A percentile compares a stretch with the other conserved stretches of the same genome.
phyloP scores from a whole-genome alignment of 2,888 invertebrate genomes.

The Anagyrus pseudococci region DNA sequence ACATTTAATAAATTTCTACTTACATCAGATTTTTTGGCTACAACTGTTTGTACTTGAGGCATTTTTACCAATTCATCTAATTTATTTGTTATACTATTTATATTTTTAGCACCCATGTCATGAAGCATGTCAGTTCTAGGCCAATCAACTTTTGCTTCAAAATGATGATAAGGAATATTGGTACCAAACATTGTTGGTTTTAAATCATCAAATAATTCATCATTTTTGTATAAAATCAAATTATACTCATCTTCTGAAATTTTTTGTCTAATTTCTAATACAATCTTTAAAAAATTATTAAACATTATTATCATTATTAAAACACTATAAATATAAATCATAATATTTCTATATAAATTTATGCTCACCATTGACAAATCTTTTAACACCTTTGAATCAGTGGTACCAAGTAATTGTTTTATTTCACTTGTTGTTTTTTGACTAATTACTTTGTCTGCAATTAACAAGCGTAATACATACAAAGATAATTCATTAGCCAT shows the following conservation, averaged over 20 bases:
- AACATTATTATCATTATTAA: constrained; percentile 15
- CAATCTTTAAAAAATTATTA: constrained; percentile 57
- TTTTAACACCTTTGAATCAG: constrained; percentile 64
- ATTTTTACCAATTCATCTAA: constrained; percentile 50
- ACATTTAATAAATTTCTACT: constrained; percentile 6
- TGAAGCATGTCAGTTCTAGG: constrained; percentile 49
- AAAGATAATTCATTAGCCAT: constrained; percentile 71
- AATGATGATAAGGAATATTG: constrained; percentile 46
- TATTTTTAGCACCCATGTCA: constrained; percentile 46
- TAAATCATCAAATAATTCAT: constrained; percentile 5
- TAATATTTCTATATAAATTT: constrained; percentile 9
- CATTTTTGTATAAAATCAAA: constrained; percentile 41
- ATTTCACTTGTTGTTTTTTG: constrained; percentile 67
- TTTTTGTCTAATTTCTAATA: constrained; percentile 52
- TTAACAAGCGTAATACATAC: constrained; percentile 68
- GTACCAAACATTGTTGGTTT: constrained; percentile 43
- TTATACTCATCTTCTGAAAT: constrained; percentile 48
- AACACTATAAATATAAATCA: constrained; percentile 18
- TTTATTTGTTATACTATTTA: constrained; percentile 35
- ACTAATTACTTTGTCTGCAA: constrained; percentile 68
- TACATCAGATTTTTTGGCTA: constrained; percentile 43
- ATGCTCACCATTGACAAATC: constrained; percentile 66
- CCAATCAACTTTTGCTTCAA: constrained; percentile 46
- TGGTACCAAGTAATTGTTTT: constrained; percentile 68
- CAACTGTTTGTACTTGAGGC: constrained; percentile 29